These are phyloP conservation scores for Beroe forskalii DNA, from an alignment of 37 sponge, comb jelly and placozoan species.

Conservation along the genomic window DNA sequence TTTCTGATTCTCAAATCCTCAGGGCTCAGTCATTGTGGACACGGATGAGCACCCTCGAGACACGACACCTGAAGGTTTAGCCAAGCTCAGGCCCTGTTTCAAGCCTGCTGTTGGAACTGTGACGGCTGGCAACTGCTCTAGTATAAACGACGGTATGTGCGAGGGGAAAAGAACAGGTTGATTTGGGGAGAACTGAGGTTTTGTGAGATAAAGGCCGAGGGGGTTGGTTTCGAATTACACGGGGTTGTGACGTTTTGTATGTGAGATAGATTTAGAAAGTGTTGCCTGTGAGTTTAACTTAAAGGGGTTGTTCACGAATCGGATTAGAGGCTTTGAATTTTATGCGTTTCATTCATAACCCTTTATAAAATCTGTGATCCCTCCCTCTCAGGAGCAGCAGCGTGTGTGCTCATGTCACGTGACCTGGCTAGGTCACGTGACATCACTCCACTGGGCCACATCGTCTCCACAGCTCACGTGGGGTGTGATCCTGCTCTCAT, in stretches of 20 bases:
- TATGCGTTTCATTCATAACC: too few relatives aligned
- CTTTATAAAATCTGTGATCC: too few relatives aligned
- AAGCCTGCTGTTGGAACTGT: constrained; percentile 85
- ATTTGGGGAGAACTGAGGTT: too few relatives aligned
- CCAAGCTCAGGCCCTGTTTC: constrained; percentile 80
- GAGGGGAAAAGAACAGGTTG: too few relatives aligned
- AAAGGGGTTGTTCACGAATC: too few relatives aligned
- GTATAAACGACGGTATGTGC: constrained; percentile 86
- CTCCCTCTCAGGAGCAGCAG: constrained; percentile 20
- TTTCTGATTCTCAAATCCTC: too few relatives aligned
- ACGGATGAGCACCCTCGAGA: constrained; percentile 79
- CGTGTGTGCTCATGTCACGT: constrained; percentile 53
- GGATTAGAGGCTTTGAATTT: too few relatives aligned
- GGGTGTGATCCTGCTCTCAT: constrained; percentile 92
- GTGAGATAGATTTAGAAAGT: too few relatives aligned
- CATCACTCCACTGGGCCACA: constrained; percentile 69
- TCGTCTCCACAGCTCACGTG: constrained; percentile 84
- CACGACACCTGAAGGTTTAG: constrained; percentile 72
- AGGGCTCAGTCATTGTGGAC: constrained; percentile 14
- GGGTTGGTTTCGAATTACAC: too few relatives aligned
- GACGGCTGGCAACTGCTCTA: constrained; percentile 92
- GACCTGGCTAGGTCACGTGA: constrained; percentile 31
- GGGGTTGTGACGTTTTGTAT: too few relatives aligned
- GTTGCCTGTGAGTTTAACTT: too few relatives aligned
- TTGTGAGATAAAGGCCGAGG: too few relatives aligned